A percentile compares a stretch with the other conserved stretches of the same genome.
phyloP scores from a whole-genome alignment of 2,797 vertebrate species.

The Rallus crepitans region DNA sequence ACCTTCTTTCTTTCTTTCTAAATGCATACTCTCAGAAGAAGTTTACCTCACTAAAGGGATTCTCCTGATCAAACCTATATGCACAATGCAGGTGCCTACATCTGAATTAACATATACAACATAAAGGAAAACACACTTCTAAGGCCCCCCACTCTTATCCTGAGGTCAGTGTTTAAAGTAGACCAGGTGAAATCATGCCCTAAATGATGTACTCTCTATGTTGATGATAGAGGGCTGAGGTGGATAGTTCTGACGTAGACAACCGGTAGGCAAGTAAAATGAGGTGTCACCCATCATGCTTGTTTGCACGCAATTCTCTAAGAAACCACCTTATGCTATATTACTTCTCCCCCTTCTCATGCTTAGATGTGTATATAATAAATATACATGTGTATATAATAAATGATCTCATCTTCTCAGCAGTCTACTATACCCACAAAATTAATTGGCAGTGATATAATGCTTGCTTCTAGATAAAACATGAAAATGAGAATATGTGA shows the following conservation, averaged over 20 bases:
- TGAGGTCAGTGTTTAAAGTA: not conserved
- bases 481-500: not conserved
- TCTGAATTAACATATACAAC: not conserved
- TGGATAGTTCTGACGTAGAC: not conserved
- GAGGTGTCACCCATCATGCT: not conserved
- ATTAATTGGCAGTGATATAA: not conserved
- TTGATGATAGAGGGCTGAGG: not conserved
- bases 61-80: not conserved
- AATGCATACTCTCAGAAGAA: not conserved
- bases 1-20: not conserved
- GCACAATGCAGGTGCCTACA: not conserved
- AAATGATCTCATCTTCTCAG: not conserved
- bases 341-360: not conserved
- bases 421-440: not conserved
- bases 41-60: not conserved
- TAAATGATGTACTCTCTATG: not conserved
- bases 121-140: not conserved
- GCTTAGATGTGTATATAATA: not conserved
- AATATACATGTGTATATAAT: not conserved
- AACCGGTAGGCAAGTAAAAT: not conserved
- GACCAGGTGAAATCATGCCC: not conserved
- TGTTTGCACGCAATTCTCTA: not conserved
- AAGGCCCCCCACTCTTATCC: not conserved
- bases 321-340: not conserved
- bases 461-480: not conserved